Evolutionary conservation across 1,140 invertebrate genomes (phyloP).

Genomic region (Maniola jurtina): DNA sequence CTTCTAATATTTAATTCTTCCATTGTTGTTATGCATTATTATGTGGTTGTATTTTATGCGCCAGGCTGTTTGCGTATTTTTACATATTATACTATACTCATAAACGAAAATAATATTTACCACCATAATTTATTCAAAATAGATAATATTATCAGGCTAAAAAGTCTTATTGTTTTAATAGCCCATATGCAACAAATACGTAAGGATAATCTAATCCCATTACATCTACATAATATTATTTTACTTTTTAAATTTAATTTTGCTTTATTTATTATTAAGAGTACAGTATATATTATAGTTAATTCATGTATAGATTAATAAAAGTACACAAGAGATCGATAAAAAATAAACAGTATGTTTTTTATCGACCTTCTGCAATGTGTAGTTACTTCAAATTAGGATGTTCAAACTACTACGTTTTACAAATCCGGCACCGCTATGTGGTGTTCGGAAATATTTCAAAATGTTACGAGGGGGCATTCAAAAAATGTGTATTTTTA

Average conservation of each 20-base stretch:
- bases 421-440: not conserved
- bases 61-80: not conserved
- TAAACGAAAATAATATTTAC: not conserved
- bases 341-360: slow-evolving; percentile 67
- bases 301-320: slow-evolving; percentile 39
- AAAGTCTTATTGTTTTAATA: slow-evolving; percentile 1
- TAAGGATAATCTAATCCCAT: not conserved
- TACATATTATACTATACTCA: not conserved
- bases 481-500: slow-evolving; percentile 60
- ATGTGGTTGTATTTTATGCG: not conserved
- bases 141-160: not conserved
- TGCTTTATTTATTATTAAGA: slow-evolving; percentile 49
- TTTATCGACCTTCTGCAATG: slow-evolving; percentile 51
- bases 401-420: not conserved
- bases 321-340: slow-evolving; percentile 37
- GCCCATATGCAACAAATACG: not conserved
- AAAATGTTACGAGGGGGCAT: slow-evolving; percentile 31
- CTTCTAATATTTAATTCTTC: slow-evolving; percentile 64
- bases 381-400: slow-evolving; percentile 29
- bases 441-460: slow-evolving; percentile 28
- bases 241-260: slow-evolving; percentile 36
- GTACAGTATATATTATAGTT: slow-evolving; percentile 47
- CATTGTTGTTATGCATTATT: slow-evolving; percentile 51
- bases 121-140: not conserved
- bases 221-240: slow-evolving; percentile 21